Base-by-base conservation (phyloP, 2,797 vertebrate species). In the Chanos chanos region DNA sequence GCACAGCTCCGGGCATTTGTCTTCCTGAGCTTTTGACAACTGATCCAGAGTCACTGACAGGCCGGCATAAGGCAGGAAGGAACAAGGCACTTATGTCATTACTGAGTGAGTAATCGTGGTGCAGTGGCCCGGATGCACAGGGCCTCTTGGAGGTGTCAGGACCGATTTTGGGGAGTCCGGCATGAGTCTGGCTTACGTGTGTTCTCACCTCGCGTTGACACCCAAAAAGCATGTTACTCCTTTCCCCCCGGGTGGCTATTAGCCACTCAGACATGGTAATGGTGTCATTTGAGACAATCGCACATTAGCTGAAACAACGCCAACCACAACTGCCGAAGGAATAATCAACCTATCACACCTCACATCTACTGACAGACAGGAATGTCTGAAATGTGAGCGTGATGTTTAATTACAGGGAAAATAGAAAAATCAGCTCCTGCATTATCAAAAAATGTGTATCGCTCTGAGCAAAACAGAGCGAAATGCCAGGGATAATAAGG, bases 181-280 rank as follows among this genome's bases (percentile, higher is more conserved):
- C n/a, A 44, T 40, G 49, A 68, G 74, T 80, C 86, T 89, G 89
- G 86, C 72, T 89, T 83, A 86, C 87, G 84, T 83, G 83, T 88
- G 86, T 89, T 89, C 88, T 89, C 88, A 88, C 88, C 86, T 89
- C 77, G 34, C 77, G 72, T 70, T 78, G 85, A 88, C 83, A 86
- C 68, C 78, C 71, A 79, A 84, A 84, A 83, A 41, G 72, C 80
- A 83, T 85, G 85, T 87, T 80, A 64, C 75, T 80, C 74, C 77
- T 62, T 66, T 62, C 80, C 84, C 79, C 78, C 22, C 66, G 84
- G 85, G 82, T 82, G 77, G 78, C 79, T 77, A 89, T 90, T 89
- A 89, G 80, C 81, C 78, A 86, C 78, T 79, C 83, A 88, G 85
- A 86, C 85, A 85, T 85, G 83, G 74, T 88, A 88, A 89, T 86